These are phyloP conservation scores for Pygocentrus nattereri DNA, from an alignment of 2,797 vertebrate species.

Conservation along the genomic window DNA sequence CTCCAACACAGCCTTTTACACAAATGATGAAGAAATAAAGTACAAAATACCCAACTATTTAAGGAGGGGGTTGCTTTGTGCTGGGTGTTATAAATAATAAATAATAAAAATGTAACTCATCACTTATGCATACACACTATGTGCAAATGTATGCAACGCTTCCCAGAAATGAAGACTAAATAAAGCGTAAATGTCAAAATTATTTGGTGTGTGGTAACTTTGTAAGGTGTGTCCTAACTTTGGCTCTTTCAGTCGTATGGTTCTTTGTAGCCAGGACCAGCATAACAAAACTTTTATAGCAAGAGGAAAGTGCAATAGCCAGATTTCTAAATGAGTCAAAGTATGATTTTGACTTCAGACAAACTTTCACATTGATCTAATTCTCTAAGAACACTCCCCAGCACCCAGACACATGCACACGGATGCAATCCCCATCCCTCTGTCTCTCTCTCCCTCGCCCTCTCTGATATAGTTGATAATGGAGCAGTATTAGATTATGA, in stretches of 20 bases:
- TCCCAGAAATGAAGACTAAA: too few species aligned
- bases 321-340: not conserved
- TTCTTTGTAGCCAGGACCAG: not conserved
- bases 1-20: too few species aligned
- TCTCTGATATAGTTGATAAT: slow-evolving; percentile 79
- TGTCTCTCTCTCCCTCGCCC: slow-evolving; percentile 67
- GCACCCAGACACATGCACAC: not conserved
- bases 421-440: not conserved
- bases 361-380: not conserved
- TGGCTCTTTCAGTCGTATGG: not conserved
- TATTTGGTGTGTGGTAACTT: not conserved
- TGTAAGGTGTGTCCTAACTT: not conserved
- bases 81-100: too few species aligned
- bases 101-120: too few species aligned
- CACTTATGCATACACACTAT: too few species aligned
- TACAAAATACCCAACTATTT: too few species aligned
- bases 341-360: not conserved
- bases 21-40: too few species aligned
- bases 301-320: not conserved
- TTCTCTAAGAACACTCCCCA: not conserved
- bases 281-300: slow-evolving; percentile 13
- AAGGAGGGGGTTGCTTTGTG: too few species aligned
- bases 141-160: too few species aligned
- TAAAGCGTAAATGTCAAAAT: too few species aligned
- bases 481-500: slow-evolving; percentile 83